Evolutionary conservation across 2,888 invertebrate genomes (phyloP).

Genomic region (Drosophila monieri): DNA sequence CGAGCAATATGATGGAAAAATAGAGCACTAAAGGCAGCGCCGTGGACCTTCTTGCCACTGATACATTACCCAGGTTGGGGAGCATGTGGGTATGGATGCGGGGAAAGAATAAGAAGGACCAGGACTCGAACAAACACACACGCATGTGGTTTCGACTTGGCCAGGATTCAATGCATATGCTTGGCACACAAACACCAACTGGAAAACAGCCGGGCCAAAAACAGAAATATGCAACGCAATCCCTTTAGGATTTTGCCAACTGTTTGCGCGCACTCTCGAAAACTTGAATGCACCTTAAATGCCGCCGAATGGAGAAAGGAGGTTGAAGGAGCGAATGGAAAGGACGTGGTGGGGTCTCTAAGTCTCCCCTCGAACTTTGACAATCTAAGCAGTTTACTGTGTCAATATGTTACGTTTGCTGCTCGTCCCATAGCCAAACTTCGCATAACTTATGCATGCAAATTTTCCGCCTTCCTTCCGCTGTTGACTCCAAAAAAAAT

Average conservation of each 20-base stretch:
- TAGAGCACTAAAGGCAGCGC: conserved; percentile 31
- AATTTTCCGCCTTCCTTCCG: conserved; percentile 50
- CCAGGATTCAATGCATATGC: conserved; percentile 32
- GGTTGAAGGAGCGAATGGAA: conserved; percentile 2
- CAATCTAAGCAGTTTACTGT: conserved; percentile 78
- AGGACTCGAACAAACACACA: conserved; percentile 28
- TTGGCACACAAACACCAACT: conserved; percentile 24
- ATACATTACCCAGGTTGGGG: conserved; percentile 23
- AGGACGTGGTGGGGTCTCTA: background rate
- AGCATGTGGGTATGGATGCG: conserved; percentile 26
- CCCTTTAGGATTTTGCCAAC: conserved; percentile 48
- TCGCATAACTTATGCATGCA: conserved; percentile 76
- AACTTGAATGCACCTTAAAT: conserved; percentile 64
- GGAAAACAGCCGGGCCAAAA: conserved; percentile 41
- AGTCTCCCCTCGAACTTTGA: conserved; percentile 69
- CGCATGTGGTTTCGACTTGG: conserved; percentile 46
- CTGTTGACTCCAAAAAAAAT: conserved; percentile 62
- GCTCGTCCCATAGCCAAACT: conserved; percentile 47
- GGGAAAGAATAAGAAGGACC: conserved; percentile 7
- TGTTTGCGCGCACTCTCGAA: conserved; percentile 56
- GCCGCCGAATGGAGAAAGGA: conserved; percentile 12
- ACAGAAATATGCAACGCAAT: conserved; percentile 54
- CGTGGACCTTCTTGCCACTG: conserved; percentile 47
- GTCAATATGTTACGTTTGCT: conserved; percentile 70
- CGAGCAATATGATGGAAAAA: conserved; percentile 30